These are phyloP conservation scores for Salarias fasciatus DNA, from an alignment of 2,797 vertebrate species.

Conservation along the genomic window DNA sequence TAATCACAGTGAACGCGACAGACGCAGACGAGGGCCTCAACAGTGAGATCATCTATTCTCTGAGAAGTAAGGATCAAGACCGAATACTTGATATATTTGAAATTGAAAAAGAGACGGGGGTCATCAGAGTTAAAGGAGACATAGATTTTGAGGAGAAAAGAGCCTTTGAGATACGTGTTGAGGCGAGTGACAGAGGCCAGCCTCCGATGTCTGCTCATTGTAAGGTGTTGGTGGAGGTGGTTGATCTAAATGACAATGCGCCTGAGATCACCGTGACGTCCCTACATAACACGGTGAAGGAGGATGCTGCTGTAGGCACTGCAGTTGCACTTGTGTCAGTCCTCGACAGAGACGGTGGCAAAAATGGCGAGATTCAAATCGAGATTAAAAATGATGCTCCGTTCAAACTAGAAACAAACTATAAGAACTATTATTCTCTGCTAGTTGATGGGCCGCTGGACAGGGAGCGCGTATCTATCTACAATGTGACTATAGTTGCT, in stretches of 20 bases:
- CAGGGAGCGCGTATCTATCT: conserved; percentile 83
- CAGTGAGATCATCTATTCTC: conserved; percentile 69
- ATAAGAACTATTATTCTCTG: conserved; percentile 89
- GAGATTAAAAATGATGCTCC: conserved; percentile 79
- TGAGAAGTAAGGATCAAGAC: conserved; percentile 74
- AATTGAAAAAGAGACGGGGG: conserved; percentile 70
- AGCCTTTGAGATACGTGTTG: conserved; percentile 75
- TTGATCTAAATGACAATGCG: conserved; percentile 80
- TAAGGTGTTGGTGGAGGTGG: conserved; percentile 80
- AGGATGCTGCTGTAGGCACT: conserved; percentile 83
- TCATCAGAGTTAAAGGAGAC: conserved; percentile 66
- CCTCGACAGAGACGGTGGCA: conserved; percentile 87
- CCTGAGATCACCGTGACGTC: conserved; percentile 84
- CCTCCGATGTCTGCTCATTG: conserved; percentile 80
- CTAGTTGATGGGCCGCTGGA: conserved; percentile 85
- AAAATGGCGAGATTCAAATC: conserved; percentile 85
- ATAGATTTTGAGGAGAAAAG: conserved; percentile 75
- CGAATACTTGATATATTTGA: conserved; percentile 68
- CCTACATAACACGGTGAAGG: conserved; percentile 83
- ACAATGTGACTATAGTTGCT: conserved; percentile 86
- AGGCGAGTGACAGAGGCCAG: conserved; percentile 81
- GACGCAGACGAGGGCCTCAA: conserved; percentile 79
- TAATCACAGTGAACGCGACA: conserved; percentile 69
- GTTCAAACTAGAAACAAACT: conserved; percentile 87
- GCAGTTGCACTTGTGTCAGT: conserved; percentile 89